These are phyloP conservation scores for Premnoplex brunnescens DNA, from an alignment of 2,797 vertebrate genomes.

Conservation along the genomic window DNA sequence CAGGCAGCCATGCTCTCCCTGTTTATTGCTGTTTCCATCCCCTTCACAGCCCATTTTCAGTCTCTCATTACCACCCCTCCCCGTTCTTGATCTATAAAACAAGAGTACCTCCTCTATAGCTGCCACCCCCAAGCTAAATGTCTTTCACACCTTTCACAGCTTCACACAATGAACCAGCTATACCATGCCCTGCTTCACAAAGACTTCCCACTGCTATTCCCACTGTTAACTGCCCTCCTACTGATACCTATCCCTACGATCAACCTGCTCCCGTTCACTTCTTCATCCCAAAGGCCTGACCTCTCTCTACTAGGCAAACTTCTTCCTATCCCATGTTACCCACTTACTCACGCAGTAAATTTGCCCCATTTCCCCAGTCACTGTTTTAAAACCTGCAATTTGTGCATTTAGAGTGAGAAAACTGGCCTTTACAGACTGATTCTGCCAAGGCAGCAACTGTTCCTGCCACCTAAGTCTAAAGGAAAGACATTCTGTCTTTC, in stretches of 20 bases:
- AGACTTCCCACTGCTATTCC: not conserved
- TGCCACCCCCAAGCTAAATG: not conserved
- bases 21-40: not conserved
- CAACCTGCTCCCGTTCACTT: not conserved
- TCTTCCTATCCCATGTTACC: not conserved
- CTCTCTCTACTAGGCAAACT: not conserved
- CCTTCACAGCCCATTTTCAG: not conserved
- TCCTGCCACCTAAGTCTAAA: not conserved
- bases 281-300: not conserved
- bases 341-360: not conserved
- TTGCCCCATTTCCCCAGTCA: not conserved
- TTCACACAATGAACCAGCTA: not conserved
- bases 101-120: not conserved
- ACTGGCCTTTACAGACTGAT: accelerated
- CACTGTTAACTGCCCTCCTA: not conserved
- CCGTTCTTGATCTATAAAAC: not conserved
- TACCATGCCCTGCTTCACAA: not conserved
- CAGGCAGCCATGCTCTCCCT: not conserved
- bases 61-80: not conserved
- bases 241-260: not conserved
- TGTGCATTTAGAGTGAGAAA: accelerated
- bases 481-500: not conserved
- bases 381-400: not conserved
- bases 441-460: not conserved
- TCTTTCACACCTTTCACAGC: not conserved